A percentile compares a stretch with the other conserved stretches of the same genome.
These are phyloP conservation scores for Linnaemya tessellans DNA, from an alignment of 2,888 invertebrate species.

Conservation along the genomic window DNA sequence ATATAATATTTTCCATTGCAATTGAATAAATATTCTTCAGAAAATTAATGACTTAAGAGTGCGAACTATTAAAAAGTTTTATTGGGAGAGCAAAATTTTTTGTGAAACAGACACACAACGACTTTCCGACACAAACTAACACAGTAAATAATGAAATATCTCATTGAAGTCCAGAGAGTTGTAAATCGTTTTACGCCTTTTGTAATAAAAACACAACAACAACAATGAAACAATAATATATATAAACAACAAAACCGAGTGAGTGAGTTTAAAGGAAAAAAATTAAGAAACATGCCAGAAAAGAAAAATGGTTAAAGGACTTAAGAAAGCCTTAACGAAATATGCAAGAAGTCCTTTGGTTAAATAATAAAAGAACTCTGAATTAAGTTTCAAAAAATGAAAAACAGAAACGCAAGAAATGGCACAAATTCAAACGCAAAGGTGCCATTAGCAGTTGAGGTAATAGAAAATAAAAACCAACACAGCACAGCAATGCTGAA, in stretches of 20 bases:
- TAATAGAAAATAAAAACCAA: slow-evolving; percentile 46
- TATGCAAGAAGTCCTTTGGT: slow-evolving; percentile 33
- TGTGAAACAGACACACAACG: not conserved
- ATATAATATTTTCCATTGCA: not conserved
- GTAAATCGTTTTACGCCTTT: slow-evolving; percentile 68
- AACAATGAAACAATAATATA: slow-evolving; percentile 37
- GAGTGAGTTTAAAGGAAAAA: slow-evolving; percentile 24
- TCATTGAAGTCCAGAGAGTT: slow-evolving; percentile 58
- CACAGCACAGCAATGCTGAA: slow-evolving; percentile 34
- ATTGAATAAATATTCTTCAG: not conserved
- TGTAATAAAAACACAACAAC: slow-evolving; percentile 40
- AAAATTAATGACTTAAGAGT: not conserved
- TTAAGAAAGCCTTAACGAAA: slow-evolving; percentile 28
- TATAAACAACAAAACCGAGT: slow-evolving; percentile 30
- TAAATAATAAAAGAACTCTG: slow-evolving; percentile 38
- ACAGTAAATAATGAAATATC: slow-evolving; percentile 43
- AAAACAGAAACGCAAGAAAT: slow-evolving; percentile 16
- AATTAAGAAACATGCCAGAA: slow-evolving; percentile 30
- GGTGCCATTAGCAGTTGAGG: slow-evolving; percentile 65
- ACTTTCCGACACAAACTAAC: not conserved
- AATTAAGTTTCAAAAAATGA: slow-evolving; percentile 6
- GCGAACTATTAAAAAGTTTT: not conserved
- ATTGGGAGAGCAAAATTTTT: not conserved
- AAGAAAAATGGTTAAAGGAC: slow-evolving; percentile 44
- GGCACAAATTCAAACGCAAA: slow-evolving; percentile 47